Evolutionary conservation across 2,797 vertebrate species (phyloP).

Genomic region (Acanthurus tractus): DNA sequence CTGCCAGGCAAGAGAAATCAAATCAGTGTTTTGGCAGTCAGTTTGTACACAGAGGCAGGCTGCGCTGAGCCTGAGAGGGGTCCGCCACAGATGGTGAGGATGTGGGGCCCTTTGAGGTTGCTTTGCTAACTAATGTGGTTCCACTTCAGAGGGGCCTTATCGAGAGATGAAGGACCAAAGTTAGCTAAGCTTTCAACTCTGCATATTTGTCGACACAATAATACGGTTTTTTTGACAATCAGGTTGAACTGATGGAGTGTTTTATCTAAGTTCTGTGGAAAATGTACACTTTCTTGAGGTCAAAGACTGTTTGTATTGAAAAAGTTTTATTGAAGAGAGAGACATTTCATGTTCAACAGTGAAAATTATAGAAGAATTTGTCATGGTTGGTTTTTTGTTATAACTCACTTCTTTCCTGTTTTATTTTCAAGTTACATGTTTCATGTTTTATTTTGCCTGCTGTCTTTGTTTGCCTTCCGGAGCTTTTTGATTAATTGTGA

Average conservation of each 20-base stretch:
- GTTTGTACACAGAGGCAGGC: not conserved
- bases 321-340: too few relatives aligned
- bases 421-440: too few relatives aligned
- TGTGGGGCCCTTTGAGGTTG: not conserved
- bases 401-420: too few relatives aligned
- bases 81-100: not conserved
- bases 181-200: not conserved
- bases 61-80: conserved; percentile 14
- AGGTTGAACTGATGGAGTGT: too few relatives aligned
- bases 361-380: too few relatives aligned
- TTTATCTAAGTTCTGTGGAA: not conserved
- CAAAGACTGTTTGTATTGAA: not conserved
- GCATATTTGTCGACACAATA: not conserved
- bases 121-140: not conserved
- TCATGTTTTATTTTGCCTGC: too few relatives aligned
- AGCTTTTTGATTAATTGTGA: too few relatives aligned
- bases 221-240: not conserved
- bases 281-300: not conserved
- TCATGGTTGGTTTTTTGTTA: too few relatives aligned
- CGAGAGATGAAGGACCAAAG: not conserved
- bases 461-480: too few relatives aligned
- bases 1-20: conserved; percentile 20
- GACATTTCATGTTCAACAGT: too few relatives aligned
- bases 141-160: not conserved
- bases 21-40: conserved; percentile 24